Evolutionary conservation across 1,140 invertebrate species (phyloP), one percentile per base, ranked within the genome.

Genomic region (Tetragnatha versicolor): DNA sequence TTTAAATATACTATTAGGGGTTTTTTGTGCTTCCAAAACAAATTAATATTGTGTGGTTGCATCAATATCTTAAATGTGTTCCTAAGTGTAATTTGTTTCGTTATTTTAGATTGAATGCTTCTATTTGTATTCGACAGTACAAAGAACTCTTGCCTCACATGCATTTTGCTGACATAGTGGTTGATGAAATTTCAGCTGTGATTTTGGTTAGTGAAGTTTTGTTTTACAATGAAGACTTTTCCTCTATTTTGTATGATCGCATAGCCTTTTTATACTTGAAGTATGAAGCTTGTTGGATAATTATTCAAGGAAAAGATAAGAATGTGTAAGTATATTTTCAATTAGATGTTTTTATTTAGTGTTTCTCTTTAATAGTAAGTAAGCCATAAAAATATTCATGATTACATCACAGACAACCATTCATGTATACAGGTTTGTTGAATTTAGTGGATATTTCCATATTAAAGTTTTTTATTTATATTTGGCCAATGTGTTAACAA

Each of bases 251-350:
- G 14, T 63, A 25, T 49, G 29, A 63, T 10, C 31, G 22, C 61
- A 17, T 75, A 33, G 22, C 27, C 10, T 63, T 35, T 25, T 20
- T 75, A 3, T 20, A 45, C 2, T 9, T 75, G n/a, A 75, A 75
- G 22, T 75, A 75, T 33, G 72, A 75, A 51, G 3, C 27, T 17
- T 63, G 55, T 37, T 75, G 55, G 55, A 75, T 75, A 17, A 75
- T 75, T 14, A 22, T 75, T 35, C 37, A 63, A 17, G 55, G 49
- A 31, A n/a, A 35, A 20, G 47, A 47, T 22, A 42, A 47, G 14
- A 75, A 33, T 0, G 51, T 25, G 55, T 75, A 14, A 75, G 72
- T 31, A 22, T 5, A 37, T 39, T 22, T 14, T 49, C 29, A 58
- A 58, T 58, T 39, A 10, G 4, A n/a, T 47, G 27, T 68, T 68